A percentile compares a stretch with the other conserved stretches of the same genome.
phyloP scores from a whole-genome alignment of 2,797 vertebrate species.

The Gadopsis marmoratus region DNA sequence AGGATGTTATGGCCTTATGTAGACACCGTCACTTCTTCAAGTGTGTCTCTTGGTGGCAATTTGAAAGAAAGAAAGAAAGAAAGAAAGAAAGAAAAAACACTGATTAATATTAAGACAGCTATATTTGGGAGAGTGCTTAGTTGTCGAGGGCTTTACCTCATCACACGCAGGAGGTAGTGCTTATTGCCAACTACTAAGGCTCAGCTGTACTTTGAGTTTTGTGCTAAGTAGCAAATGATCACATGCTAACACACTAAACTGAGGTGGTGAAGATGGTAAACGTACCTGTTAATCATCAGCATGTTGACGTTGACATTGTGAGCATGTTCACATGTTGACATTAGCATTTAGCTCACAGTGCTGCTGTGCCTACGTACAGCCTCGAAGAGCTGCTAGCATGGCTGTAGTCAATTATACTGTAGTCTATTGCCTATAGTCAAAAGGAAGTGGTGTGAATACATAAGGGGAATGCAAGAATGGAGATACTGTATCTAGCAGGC shows the following conservation, averaged over 20 bases:
- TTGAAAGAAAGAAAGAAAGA: background rate
- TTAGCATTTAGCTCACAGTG: background rate
- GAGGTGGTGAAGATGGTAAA: background rate
- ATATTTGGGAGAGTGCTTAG: background rate
- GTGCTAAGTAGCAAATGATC: background rate
- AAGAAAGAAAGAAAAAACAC: background rate
- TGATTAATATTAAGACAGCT: constrained; percentile 25
- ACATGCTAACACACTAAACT: background rate
- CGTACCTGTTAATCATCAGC: background rate
- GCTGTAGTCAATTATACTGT: background rate
- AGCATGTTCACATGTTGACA: background rate
- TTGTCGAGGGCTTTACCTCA: background rate
- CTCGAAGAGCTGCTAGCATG: background rate
- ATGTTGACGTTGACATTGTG: background rate
- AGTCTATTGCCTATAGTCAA: background rate
- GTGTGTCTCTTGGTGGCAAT: constrained; percentile 5
- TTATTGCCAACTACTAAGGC: background rate
- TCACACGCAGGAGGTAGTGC: constrained; percentile 9
- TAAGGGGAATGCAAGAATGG: background rate
- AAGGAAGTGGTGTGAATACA: background rate
- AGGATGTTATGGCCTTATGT: background rate
- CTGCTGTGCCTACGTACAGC: too few species aligned
- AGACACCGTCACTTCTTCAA: constrained; percentile 12
- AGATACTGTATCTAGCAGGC: background rate
- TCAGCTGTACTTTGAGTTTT: background rate